A percentile compares a stretch with the other conserved stretches of the same genome.
Evolutionary conservation across 2,113 vertebrate species (phyloP).

Genomic region (Platycercus adscitus): DNA sequence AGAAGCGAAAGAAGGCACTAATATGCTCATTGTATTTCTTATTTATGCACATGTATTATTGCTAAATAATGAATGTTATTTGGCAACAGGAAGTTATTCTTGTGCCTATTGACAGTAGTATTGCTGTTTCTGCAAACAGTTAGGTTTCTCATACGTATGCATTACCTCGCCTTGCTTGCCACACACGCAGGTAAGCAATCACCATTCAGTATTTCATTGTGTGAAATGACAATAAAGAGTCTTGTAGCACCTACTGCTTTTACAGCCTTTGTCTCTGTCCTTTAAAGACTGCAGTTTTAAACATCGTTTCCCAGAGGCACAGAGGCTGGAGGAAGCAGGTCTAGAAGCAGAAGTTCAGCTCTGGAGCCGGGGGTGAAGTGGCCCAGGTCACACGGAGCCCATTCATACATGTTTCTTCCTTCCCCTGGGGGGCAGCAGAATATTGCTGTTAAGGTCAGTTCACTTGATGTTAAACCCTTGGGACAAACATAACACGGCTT

Average conservation of each 20-base stretch:
- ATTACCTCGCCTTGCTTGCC: background rate
- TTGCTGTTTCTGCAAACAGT: constrained; percentile 48
- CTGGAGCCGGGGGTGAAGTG: background rate
- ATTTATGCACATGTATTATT: constrained; percentile 26
- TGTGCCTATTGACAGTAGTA: constrained; percentile 41
- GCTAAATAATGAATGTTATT: constrained; percentile 44
- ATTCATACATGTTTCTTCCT: constrained; percentile 23
- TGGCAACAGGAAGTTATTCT: constrained; percentile 33
- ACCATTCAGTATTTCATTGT: background rate
- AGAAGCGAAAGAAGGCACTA: background rate
- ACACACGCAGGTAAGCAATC: constrained; percentile 29
- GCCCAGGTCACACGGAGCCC: background rate
- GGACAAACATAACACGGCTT: background rate
- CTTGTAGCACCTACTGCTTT: background rate
- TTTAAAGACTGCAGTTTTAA: background rate
- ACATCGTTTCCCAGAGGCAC: background rate
- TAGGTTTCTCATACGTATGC: constrained; percentile 26
- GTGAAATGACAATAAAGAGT: constrained; percentile 15
- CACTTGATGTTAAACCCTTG: background rate
- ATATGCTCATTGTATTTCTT: background rate
- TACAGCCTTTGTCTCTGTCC: background rate
- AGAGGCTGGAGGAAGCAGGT: background rate
- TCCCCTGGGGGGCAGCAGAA: constrained; percentile 71
- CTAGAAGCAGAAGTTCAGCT: background rate
- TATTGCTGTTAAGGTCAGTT: constrained; percentile 54